A percentile compares a stretch with the other conserved stretches of the same genome.
Evolutionary conservation across 2,797 vertebrate species (phyloP).

Genomic region (Thalassophryne amazonica): DNA sequence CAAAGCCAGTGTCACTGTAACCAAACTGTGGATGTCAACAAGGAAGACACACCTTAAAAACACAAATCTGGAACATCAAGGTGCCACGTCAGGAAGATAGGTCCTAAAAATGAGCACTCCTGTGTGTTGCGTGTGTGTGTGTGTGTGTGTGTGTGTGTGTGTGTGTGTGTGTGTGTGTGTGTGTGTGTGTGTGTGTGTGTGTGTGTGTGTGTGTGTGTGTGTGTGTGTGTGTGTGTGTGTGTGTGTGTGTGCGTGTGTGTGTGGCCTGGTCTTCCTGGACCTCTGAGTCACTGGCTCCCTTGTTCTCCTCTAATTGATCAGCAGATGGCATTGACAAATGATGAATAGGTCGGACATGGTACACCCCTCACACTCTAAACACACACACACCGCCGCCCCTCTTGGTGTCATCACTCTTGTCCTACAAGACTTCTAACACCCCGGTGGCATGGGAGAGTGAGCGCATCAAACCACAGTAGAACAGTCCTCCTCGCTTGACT

Average conservation of each 20-base stretch:
- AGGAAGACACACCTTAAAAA: too few relatives aligned
- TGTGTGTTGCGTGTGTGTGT: too few relatives aligned
- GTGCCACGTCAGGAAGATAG: too few relatives aligned
- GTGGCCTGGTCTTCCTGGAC: conserved; percentile 31
- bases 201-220: neutral
- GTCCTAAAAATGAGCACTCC: too few relatives aligned
- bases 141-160: too few relatives aligned
- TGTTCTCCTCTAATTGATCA: conserved; percentile 82
- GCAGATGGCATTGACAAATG: conserved; percentile 78
- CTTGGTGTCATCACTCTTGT: conserved; percentile 84
- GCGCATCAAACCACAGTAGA: conserved; percentile 62
- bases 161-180: too few relatives aligned
- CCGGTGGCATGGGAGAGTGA: conserved; percentile 84
- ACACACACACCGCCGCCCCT: conserved; percentile 33
- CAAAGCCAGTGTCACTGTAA: too few relatives aligned
- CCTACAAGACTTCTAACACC: conserved; percentile 81
- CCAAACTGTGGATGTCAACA: too few relatives aligned
- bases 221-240: conserved; percentile 6
- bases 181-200: conserved; percentile 1
- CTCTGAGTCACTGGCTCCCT: conserved; percentile 61
- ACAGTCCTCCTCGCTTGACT: conserved; percentile 61
- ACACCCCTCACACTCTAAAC: conserved; percentile 45
- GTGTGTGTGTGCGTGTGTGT: conserved; percentile 20
- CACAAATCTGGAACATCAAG: too few relatives aligned
- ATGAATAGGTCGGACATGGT: conserved; percentile 68